Evolutionary conservation across 2,113 vertebrate species (phyloP).

Genomic region (Oenanthe oenanthe): DNA sequence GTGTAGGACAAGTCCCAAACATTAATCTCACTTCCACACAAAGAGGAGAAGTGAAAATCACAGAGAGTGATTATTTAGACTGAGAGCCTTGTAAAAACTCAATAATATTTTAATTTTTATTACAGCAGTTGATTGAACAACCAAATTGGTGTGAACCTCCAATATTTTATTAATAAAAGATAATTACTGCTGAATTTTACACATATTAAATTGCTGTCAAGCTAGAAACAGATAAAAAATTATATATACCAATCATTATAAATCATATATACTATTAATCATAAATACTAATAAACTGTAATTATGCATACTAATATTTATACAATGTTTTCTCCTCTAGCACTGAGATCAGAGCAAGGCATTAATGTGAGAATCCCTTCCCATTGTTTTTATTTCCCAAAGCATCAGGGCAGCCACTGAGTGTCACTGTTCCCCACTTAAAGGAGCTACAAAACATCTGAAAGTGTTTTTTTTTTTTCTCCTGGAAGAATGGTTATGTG

Average conservation of each 20-base stretch:
- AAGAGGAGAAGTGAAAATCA: not conserved
- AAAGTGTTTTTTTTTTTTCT: not conserved
- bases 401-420: slow-evolving; percentile 1
- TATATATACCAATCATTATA: not conserved
- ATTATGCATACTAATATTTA: not conserved
- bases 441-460: not conserved
- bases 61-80: not conserved
- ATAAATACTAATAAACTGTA: not conserved
- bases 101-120: not conserved
- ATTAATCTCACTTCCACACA: not conserved
- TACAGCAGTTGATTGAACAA: not conserved
- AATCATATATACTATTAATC: not conserved
- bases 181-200: not conserved
- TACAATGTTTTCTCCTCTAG: not conserved
- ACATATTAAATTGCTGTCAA: not conserved
- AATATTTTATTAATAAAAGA: not conserved
- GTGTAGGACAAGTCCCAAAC: not conserved
- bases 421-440: slow-evolving; percentile 50
- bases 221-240: not conserved
- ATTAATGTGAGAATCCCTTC: not conserved
- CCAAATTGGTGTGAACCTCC: not conserved
- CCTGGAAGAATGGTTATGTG: not conserved
- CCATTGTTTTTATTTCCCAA: not conserved
- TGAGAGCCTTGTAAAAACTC: not conserved
- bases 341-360: not conserved